A percentile compares a stretch with the other conserved stretches of the same genome.
Evolutionary conservation across 2,888 invertebrate genomes (phyloP).

Genomic region (Amblyteles armatorius): DNA sequence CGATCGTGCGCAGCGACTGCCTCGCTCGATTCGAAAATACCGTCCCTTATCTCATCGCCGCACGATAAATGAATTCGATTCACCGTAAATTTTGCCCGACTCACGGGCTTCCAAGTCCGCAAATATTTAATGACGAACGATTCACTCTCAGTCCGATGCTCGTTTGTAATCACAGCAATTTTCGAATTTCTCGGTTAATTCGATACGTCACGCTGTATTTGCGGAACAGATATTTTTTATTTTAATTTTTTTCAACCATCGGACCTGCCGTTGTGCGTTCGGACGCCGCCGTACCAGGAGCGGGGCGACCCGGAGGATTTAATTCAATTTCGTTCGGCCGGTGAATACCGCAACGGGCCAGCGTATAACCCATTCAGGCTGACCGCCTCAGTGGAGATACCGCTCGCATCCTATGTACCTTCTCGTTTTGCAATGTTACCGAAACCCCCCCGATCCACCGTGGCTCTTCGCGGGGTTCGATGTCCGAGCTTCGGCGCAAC

Average conservation of each 20-base stretch:
- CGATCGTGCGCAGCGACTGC: too few relatives aligned
- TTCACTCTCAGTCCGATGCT: too few relatives aligned
- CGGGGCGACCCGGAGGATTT: constrained; percentile 47
- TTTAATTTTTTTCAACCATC: neutral
- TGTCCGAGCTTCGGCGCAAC: constrained; percentile 13
- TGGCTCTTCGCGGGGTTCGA: neutral
- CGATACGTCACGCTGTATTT: too few relatives aligned
- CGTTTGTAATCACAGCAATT: too few relatives aligned
- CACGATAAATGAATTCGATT: too few relatives aligned
- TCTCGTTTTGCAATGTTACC: constrained; percentile 23
- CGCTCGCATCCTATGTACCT: neutral
- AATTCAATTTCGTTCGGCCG: constrained; percentile 62
- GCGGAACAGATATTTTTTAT: too few relatives aligned
- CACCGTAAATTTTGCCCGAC: too few relatives aligned
- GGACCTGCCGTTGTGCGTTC: neutral
- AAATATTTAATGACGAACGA: too few relatives aligned
- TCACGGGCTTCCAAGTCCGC: too few relatives aligned
- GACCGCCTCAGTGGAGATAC: constrained; percentile 24
- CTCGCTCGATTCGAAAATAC: too few relatives aligned
- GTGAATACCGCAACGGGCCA: constrained; percentile 59
- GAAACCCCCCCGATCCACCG: neutral
- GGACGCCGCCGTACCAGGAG: constrained; percentile 33
- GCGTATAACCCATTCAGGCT: neutral
- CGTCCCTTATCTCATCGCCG: too few relatives aligned
- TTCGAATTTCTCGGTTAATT: too few relatives aligned